Conservation (phyloP, 2,888 invertebrate species). For the Chrysotoxum bicinctum region DNA sequence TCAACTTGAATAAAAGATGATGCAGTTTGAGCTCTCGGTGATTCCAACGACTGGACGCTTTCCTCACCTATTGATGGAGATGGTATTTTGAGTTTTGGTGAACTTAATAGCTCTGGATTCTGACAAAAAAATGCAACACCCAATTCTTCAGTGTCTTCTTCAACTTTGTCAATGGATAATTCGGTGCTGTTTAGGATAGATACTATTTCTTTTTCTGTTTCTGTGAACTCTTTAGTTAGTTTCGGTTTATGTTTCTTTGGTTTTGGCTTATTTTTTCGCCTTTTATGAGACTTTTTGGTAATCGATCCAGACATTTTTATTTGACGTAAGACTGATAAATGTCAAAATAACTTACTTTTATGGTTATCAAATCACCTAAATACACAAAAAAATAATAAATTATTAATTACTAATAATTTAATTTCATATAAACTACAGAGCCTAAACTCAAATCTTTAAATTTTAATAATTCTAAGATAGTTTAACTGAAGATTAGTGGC, state of each 20-base stretch:
- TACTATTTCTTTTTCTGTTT: slow-evolving; percentile 77
- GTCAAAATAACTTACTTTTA: too few relatives aligned
- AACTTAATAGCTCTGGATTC: not conserved
- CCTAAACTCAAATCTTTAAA: too few relatives aligned
- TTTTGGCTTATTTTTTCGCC: slow-evolving; percentile 40
- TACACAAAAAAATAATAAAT: too few relatives aligned
- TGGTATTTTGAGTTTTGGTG: not conserved
- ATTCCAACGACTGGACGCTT: not conserved
- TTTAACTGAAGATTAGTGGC: too few relatives aligned
- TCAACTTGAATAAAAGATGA: slow-evolving; percentile 80
- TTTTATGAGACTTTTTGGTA: slow-evolving; percentile 29
- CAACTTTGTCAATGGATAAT: slow-evolving; percentile 59
- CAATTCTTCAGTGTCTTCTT: slow-evolving; percentile 36
- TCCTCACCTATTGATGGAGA: slow-evolving; percentile 25
- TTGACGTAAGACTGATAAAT: too few relatives aligned
- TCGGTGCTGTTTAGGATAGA: slow-evolving; percentile 74
- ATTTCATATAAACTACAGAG: too few relatives aligned
- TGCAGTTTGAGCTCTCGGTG: slow-evolving; percentile 72
- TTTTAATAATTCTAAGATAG: too few relatives aligned
- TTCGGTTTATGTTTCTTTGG: slow-evolving; percentile 76
- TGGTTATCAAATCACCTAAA: too few relatives aligned
- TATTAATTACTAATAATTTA: too few relatives aligned
- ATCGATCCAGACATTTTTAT: slow-evolving; percentile 31
- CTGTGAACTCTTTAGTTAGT: slow-evolving; percentile 76
- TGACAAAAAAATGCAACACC: slow-evolving; percentile 46